These are phyloP conservation scores for Ficedula albicollis DNA, from an alignment of 2,797 vertebrate genomes.

Conservation along the genomic window DNA sequence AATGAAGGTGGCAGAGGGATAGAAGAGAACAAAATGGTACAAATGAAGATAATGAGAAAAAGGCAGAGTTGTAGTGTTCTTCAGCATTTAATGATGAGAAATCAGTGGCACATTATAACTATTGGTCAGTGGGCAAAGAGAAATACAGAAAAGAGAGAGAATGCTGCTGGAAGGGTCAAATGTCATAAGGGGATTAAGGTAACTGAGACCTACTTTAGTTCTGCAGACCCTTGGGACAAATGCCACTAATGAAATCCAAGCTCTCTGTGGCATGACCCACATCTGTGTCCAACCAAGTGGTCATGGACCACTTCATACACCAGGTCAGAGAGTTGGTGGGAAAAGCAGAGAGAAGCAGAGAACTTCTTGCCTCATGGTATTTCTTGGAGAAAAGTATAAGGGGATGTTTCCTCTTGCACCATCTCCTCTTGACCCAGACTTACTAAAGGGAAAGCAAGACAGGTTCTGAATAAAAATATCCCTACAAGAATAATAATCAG, in stretches of 20 bases:
- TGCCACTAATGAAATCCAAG: background rate
- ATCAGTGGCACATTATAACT: background rate
- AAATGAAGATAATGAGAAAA: slow-evolving; percentile 1
- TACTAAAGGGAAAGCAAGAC: background rate
- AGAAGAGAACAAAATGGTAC: background rate
- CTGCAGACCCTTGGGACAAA: background rate
- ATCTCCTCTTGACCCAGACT: background rate
- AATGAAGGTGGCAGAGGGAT: background rate
- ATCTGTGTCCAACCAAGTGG: background rate
- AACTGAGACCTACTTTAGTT: background rate
- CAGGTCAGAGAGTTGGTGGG: background rate
- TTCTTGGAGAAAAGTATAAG: background rate
- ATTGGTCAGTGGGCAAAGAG: background rate
- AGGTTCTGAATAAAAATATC: background rate
- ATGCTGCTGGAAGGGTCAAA: background rate
- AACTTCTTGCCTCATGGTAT: background rate
- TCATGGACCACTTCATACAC: background rate
- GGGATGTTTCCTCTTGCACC: background rate
- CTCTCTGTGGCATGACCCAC: too few species aligned
- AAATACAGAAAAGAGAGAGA: background rate
- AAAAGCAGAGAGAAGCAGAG: background rate
- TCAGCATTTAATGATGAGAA: background rate
- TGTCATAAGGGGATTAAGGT: background rate
- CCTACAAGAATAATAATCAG: background rate
- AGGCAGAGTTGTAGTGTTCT: background rate